phyloP scores from a whole-genome alignment of 1,140 invertebrate genomes.

The Lordiphosa clarofinis region DNA sequence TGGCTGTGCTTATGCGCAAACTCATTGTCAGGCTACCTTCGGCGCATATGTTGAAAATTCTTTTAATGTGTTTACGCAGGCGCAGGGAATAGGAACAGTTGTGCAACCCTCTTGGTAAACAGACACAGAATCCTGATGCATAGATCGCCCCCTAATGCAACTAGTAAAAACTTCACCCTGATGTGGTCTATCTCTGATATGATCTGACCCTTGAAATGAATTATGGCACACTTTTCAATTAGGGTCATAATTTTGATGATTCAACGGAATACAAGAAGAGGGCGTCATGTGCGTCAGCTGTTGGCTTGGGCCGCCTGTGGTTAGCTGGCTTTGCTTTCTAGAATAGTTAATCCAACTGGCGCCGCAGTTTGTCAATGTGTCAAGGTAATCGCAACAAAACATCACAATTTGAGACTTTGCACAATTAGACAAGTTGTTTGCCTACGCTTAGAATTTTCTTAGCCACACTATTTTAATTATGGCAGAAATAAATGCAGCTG shows the following conservation, averaged over 20 bases:
- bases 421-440: slow-evolving; percentile 49
- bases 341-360: too few species aligned
- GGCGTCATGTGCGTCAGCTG: slow-evolving; percentile 49
- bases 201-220: slow-evolving; percentile 43
- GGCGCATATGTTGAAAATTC: slow-evolving; percentile 55
- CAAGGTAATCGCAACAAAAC: slow-evolving; percentile 51
- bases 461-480: slow-evolving; percentile 21
- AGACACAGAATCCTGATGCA: slow-evolving; percentile 5
- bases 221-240: slow-evolving; percentile 64
- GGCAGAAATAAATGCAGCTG: slow-evolving; percentile 41
- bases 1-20: not conserved
- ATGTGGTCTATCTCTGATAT: slow-evolving; percentile 37
- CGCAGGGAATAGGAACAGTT: slow-evolving; percentile 42
- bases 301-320: slow-evolving; percentile 30
- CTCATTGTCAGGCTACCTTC: slow-evolving; percentile 21
- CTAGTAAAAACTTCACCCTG: slow-evolving; percentile 3
- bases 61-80: slow-evolving; percentile 19
- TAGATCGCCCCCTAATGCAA: slow-evolving; percentile 24
- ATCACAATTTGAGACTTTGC: slow-evolving; percentile 21
- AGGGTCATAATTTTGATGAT: slow-evolving; percentile 49
- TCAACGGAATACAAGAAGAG: slow-evolving; percentile 13
- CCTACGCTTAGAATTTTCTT: slow-evolving; percentile 43
- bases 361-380: slow-evolving; percentile 51
- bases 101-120: slow-evolving; percentile 21
- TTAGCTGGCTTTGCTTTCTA: slow-evolving; percentile 25